Base-by-base conservation (phyloP, 2,888 invertebrate genomes). In the Spilarctia lutea region DNA sequence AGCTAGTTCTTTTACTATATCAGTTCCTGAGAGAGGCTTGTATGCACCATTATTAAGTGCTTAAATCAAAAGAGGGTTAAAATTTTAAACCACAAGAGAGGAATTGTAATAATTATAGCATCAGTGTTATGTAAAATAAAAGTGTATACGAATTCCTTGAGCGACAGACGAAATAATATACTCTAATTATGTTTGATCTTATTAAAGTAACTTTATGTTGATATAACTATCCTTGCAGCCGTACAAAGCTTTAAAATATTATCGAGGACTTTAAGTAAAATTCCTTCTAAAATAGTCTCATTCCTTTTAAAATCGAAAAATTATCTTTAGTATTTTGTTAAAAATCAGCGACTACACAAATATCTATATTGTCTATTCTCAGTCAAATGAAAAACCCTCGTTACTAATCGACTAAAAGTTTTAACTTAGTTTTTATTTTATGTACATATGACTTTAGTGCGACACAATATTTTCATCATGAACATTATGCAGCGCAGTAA, bases 401-500 rank as follows among this genome's bases (percentile, higher is more conserved):
- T 65, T 68, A 66, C 18, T 56, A 73, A 76, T 45, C 75, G 79
- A 67, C 8, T n/a, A 66, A 72, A 74, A 76, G 74, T 75, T 75
- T 3, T 45, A 3, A 27, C 63, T 10, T 56, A 70, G 69, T 75
- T 67, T 45, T 56, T 78, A 65, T 76, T n/a, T 39, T 76, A 75
- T 79, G 76, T 74, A 76, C 77, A 73, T 76, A 70, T 27, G 78
- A 76, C 70, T 76, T 80, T 76, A 79, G 78, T 78, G 70, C 74
- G 78, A 76, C 73, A 79, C 78, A 81, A 81, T 84, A 85, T 89
- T 91, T 92, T 91, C 90, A 89, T 86, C 74, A 74, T 91, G 91
- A 91, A 93, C 91, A 92, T 91, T 93, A 89, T 92, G 92, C 91
- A 92, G 87, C 87, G 83, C 82, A 86, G 86, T 88, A 88, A 87